A percentile compares a stretch with the other conserved stretches of the same genome.
phyloP scores from a whole-genome alignment of 2,113 vertebrate genomes.

The Mus musculus region DNA sequence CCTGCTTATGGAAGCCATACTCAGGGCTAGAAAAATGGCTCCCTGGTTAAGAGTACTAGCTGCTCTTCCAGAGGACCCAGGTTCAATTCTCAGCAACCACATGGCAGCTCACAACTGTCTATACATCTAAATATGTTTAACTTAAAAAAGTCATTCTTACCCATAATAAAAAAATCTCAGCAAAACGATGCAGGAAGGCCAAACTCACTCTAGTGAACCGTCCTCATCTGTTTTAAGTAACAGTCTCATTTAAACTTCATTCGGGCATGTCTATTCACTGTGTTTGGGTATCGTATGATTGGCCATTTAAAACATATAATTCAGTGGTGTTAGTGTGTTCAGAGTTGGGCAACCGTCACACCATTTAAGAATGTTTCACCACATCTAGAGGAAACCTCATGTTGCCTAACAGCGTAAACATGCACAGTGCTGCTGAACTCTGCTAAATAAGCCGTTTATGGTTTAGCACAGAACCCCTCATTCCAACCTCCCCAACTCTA shows the following conservation, averaged over 20 bases:
- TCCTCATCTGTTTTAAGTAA: neutral
- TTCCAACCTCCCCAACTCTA: neutral
- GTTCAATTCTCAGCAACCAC: neutral
- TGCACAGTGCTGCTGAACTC: neutral
- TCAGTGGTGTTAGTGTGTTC: neutral
- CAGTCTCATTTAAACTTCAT: neutral
- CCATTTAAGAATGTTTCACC: neutral
- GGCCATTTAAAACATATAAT: neutral
- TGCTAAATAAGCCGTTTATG: neutral
- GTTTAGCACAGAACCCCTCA: neutral
- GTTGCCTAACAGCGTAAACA: neutral
- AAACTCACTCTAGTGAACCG: neutral
- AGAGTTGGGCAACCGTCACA: neutral
- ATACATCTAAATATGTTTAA: neutral
- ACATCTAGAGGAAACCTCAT: neutral
- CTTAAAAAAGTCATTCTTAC: too few species aligned
- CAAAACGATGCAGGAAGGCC: neutral
- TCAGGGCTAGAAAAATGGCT: neutral
- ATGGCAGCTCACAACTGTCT: neutral
- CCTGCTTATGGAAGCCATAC: neutral
- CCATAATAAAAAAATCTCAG: neutral
- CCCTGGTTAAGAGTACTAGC: neutral
- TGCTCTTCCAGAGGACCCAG: neutral
- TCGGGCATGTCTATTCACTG: neutral
- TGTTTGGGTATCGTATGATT: neutral